Evolutionary conservation across 2,113 vertebrate species (phyloP).

Genomic region (Melozone crissalis): DNA sequence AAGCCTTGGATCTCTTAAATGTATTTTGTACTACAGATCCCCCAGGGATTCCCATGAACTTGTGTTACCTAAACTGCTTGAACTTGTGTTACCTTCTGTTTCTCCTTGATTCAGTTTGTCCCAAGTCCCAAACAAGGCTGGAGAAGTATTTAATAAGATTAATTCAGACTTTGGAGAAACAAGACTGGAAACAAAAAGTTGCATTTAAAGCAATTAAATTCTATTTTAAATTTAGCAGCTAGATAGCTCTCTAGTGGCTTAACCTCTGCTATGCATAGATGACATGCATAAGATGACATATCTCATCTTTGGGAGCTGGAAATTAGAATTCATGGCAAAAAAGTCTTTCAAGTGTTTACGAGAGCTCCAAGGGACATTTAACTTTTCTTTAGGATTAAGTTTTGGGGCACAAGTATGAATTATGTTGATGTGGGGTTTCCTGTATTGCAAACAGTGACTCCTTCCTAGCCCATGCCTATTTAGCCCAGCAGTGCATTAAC

Average conservation of each 20-base stretch:
- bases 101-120: neutral
- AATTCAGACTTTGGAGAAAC: neutral
- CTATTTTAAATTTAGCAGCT: constrained; percentile 17
- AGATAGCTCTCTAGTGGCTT: constrained; percentile 1
- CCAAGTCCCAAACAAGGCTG: neutral
- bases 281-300: neutral
- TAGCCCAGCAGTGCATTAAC: neutral
- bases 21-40: neutral
- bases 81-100: neutral
- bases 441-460: neutral
- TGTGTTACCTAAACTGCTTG: neutral
- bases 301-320: neutral
- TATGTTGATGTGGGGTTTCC: neutral
- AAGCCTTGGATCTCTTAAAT: neutral
- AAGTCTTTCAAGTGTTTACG: neutral
- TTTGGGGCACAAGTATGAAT: neutral
- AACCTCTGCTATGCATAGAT: neutral
- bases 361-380: neutral
- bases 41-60: neutral
- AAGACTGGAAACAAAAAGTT: neutral
- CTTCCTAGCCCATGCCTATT: neutral
- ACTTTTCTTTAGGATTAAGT: neutral
- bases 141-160: neutral
- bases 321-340: neutral
- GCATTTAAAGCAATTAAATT: neutral